phyloP scores from a whole-genome alignment of 2,888 invertebrate species.

The Melieria omissa region DNA sequence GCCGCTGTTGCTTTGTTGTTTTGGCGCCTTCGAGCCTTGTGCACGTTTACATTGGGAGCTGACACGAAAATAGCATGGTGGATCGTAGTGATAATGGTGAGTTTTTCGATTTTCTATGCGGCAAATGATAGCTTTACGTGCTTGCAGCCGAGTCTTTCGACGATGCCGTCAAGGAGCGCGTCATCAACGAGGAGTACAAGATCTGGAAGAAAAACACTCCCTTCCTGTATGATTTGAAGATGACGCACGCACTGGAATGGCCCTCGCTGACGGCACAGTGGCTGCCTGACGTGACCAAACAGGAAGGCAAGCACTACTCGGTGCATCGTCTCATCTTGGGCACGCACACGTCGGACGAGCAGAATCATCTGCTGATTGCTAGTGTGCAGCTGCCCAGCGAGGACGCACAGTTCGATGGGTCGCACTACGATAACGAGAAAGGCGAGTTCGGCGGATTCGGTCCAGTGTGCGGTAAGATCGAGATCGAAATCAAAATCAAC shows the following conservation, averaged over 20 bases:
- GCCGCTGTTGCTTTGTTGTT: conserved; percentile 34
- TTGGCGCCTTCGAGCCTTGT: conserved; percentile 32
- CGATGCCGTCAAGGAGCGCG: conserved; percentile 96
- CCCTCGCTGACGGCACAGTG: conserved; percentile 99
- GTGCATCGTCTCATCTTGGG: conserved; percentile 96
- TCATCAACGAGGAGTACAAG: conserved; percentile 99
- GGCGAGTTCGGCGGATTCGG: conserved; percentile 99
- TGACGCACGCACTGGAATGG: conserved; percentile 99
- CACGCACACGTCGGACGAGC: conserved; percentile 99
- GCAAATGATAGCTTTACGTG: background rate
- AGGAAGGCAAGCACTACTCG: conserved; percentile 98
- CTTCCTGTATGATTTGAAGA: conserved; percentile 96
- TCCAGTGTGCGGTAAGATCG: conserved; percentile 98
- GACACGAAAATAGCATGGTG: conserved; percentile 54
- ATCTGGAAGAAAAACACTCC: conserved; percentile 99
- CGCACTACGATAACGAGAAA: conserved; percentile 99
- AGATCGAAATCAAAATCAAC: conserved; percentile 99
- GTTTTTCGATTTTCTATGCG: conserved; percentile 14
- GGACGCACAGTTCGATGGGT: conserved; percentile 99
- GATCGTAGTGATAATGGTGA: conserved; percentile 67
- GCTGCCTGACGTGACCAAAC: conserved; percentile 98
- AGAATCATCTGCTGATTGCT: conserved; percentile 97
- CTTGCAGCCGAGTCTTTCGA: conserved; percentile 81
- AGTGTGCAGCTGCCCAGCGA: conserved; percentile 99
- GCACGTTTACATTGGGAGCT: background rate